Percentiles rank a stretch among this genome's conserved stretches.
These are phyloP conservation scores for Ochotona curzoniae DNA, from an alignment of 2,113 vertebrate genomes.

Conservation along the genomic window DNA sequence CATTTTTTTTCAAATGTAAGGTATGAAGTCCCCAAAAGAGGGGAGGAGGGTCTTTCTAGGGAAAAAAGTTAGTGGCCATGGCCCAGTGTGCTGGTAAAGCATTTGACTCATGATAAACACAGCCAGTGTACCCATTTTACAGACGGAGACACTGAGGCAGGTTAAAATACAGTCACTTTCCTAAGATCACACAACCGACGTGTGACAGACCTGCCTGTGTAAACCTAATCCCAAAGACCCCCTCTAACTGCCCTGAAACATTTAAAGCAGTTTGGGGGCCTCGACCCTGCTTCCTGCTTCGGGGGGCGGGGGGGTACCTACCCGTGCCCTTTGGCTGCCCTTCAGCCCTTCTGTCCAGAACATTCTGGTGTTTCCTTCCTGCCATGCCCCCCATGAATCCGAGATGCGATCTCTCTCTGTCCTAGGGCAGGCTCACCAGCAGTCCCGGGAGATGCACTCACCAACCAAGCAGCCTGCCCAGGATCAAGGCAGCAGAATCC, in stretches of 20 bases:
- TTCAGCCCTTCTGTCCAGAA: rapidly evolving
- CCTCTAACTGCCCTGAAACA: rapidly evolving
- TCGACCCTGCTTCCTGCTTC: too few species aligned
- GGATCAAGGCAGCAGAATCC: slow-evolving; percentile 53
- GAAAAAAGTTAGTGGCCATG: background rate
- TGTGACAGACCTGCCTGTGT: background rate
- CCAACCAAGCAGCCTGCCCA: background rate
- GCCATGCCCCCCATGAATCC: rapidly evolving
- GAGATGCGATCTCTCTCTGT: background rate
- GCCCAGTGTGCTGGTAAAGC: background rate
- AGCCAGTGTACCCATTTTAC: background rate
- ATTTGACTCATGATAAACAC: background rate
- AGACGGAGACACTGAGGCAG: background rate
- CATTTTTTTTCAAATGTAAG: background rate
- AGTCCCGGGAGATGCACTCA: background rate
- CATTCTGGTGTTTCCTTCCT: background rate
- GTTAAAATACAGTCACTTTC: background rate
- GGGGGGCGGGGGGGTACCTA: rapidly evolving
- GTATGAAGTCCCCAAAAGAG: background rate
- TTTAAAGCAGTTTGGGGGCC: background rate
- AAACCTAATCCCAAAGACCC: background rate
- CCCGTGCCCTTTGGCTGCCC: background rate
- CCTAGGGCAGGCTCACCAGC: background rate
- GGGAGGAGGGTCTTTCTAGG: background rate
- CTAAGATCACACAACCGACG: background rate